Evolutionary conservation across 2,888 invertebrate genomes (phyloP), one percentile per base, ranked within the genome.

Genomic region (Neocrepidodera transversa): DNA sequence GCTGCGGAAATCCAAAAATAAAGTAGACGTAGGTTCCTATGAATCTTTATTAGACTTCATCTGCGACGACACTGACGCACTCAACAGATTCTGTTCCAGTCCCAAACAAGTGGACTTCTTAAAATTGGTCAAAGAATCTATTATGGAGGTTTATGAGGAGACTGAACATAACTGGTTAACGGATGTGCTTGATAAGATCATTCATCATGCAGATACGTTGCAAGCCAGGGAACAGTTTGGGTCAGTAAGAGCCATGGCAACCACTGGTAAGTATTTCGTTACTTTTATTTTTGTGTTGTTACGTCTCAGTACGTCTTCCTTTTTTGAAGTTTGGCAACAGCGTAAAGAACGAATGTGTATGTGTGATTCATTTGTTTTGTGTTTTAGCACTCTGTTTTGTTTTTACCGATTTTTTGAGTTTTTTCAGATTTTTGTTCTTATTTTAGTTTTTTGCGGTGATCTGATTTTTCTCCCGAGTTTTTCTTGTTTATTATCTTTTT

Each of bases 1-100:
- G 45, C 14, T 45, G 8, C 11, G 10, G 13, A 11, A 13, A 14
- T 45, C 45, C 3, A 45, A n/a, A 11, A 26, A 45, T 16, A 45
- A 26, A 28, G 11, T 45, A 14, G 14, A 26, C 8, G 10, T 45
- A 1, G 7, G 8, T 14, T 14, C 20, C 26, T 13, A 28, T 8
- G 26, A 45, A 13, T 45, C 28, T 16, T 2, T 14, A 13, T 6
- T 26, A 2, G 45, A 45, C 14, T 14, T 45, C 10, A 10, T 45
- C 14, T 45, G 45, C 11, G 45, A 45, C 14, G 45, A 45, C 16
- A 4, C 13, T 2, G 45, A 45, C 10, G 26, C 45, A 13, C 45
- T 45, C 6, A 13, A 28, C 6, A 45, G 26, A 10, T 11, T 45
- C 26, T 23, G 26, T 10, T 14, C 14, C 2, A 26, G 13, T 28